Percentiles rank a stretch among this genome's conserved stretches.
phyloP scores from a whole-genome alignment of 2,113 vertebrate species.

The Lates calcarifer region DNA sequence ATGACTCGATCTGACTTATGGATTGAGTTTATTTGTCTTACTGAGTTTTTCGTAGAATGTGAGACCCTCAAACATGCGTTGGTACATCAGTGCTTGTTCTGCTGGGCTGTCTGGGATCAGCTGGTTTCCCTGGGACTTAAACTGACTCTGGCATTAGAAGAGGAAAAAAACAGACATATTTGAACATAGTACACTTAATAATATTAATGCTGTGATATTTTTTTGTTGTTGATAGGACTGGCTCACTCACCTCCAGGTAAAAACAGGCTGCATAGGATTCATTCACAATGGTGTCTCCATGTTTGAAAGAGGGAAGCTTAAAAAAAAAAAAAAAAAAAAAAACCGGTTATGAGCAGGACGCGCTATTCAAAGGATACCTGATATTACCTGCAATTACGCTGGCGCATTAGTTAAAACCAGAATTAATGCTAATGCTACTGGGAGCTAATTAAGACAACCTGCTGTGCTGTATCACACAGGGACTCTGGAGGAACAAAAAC shows the following conservation, averaged over 20 bases:
- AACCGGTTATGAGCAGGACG: not conserved
- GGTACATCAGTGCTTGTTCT: conserved; percentile 81
- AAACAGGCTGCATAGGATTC: conserved; percentile 84
- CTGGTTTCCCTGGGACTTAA: conserved; percentile 80
- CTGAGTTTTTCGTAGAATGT: conserved; percentile 80
- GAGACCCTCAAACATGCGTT: conserved; percentile 81
- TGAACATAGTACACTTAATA: not conserved
- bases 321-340: conserved; percentile 11
- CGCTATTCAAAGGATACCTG: not conserved
- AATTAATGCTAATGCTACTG: not conserved
- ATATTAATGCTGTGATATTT: no score
- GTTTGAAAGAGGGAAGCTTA: conserved; percentile 83
- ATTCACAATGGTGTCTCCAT: conserved; percentile 78
- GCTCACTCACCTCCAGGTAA: conserved; percentile 83
- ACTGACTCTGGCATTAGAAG: conserved; percentile 71
- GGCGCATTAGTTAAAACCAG: not conserved
- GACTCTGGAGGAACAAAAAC: no score
- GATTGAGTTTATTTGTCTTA: conserved; percentile 47
- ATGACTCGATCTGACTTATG: not conserved
- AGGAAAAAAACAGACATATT: not conserved
- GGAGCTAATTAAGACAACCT: conserved; percentile 7
- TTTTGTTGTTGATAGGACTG: not conserved
- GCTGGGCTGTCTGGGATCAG: conserved; percentile 75
- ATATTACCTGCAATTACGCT: not conserved
- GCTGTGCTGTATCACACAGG: not conserved